Evolutionary conservation across 2,113 vertebrate species (phyloP).

Genomic region (Microcebus jonahi): DNA sequence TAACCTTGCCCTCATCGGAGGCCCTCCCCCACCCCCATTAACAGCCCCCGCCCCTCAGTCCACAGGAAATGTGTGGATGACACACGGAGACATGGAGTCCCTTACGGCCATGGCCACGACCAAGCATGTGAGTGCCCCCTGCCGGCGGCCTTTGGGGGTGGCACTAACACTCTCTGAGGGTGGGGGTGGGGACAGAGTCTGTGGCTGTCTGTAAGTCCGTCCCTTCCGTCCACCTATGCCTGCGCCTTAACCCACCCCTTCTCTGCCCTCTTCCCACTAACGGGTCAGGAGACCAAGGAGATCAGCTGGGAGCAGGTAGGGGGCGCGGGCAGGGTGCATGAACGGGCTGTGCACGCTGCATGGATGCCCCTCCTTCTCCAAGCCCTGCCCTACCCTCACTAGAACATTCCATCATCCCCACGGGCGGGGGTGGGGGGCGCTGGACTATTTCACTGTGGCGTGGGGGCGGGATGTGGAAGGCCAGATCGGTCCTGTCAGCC

Average conservation of each 20-base stretch:
- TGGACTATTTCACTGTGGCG: not conserved
- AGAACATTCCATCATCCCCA: not conserved
- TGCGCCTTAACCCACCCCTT: slow-evolving; percentile 78
- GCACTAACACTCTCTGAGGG: slow-evolving; percentile 7
- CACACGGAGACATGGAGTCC: slow-evolving; percentile 96
- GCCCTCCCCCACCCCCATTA: not conserved
- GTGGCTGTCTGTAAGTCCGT: not conserved
- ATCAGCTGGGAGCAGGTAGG: slow-evolving; percentile 97
- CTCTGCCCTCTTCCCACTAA: slow-evolving; percentile 82
- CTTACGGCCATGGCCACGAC: slow-evolving; percentile 88
- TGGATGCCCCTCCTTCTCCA: slow-evolving; percentile 48
- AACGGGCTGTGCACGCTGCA: slow-evolving; percentile 74
- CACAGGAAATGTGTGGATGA: slow-evolving; percentile 97
- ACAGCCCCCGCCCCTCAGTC: slow-evolving; percentile 84
- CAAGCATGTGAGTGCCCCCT: slow-evolving; percentile 90
- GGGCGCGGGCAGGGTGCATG: slow-evolving; percentile 72
- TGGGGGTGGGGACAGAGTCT: not conserved
- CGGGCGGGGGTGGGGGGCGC: not conserved
- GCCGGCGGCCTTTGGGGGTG: not conserved
- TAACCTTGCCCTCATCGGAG: not conserved
- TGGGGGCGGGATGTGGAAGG: not conserved
- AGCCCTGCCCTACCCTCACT: not conserved
- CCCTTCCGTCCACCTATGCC: slow-evolving; percentile 62
- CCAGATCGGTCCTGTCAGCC: not conserved
- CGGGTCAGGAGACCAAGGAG: slow-evolving; percentile 92